Conservation (phyloP, 2,888 invertebrate species). For the Apotomis turbidana region DNA sequence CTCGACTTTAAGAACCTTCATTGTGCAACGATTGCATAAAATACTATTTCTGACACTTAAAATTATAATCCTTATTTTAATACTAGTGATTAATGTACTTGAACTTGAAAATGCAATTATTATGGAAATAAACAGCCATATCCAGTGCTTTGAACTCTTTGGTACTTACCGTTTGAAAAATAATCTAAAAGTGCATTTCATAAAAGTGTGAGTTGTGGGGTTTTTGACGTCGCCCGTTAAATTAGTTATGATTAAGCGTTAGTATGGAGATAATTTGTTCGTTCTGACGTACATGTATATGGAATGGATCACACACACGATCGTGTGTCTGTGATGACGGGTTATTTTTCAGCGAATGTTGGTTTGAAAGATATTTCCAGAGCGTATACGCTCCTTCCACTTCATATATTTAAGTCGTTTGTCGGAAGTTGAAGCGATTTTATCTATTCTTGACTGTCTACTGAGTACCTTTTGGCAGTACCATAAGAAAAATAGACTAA, state of each 20-base stretch:
- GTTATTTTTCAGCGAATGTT: not conserved
- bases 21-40: too few species aligned
- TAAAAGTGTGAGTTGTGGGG: slow-evolving; percentile 44
- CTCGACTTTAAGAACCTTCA: too few species aligned
- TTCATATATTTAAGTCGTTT: too few species aligned
- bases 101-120: slow-evolving; percentile 11
- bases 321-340: not conserved
- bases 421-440: too few species aligned
- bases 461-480: too few species aligned
- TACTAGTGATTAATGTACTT: not conserved
- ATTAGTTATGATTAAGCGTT: slow-evolving; percentile 36
- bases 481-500: not conserved
- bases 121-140: not conserved
- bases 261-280: slow-evolving; percentile 21
- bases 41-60: too few species aligned
- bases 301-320: not conserved
- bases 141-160: slow-evolving; percentile 22
- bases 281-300: slow-evolving; percentile 14
- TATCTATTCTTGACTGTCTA: too few species aligned
- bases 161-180: not conserved
- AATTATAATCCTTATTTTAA: not conserved
- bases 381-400: too few species aligned
- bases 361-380: not conserved
- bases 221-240: slow-evolving; percentile 42
- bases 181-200: slow-evolving; percentile 42